Base-by-base conservation (phyloP, 2,113 vertebrate genomes). In the Aldabrachelys gigantea region DNA sequence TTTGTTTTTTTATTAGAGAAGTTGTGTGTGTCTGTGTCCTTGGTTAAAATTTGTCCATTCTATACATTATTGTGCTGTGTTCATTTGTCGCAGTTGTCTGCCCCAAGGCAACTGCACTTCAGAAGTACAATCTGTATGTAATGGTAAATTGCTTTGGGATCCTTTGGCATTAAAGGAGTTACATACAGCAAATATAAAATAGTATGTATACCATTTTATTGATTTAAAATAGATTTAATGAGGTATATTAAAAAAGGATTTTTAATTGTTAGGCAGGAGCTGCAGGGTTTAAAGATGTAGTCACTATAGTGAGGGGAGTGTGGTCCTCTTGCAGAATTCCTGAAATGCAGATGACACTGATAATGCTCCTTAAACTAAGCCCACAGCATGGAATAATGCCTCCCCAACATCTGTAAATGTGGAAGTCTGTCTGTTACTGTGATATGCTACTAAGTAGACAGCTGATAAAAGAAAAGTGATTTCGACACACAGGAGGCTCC, bases 31-130 rank as follows among this genome's bases (percentile, higher is more conserved):
- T 85, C 4, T 95, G 91, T 87, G 95, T 96, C 96, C 96, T 97
- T 95, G 96, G 81, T 52, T 94, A 57, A 93, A 95, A 96, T 91
- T 89, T 95, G 92, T 35, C 92, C 94, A n/a, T 8, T 88, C 53
- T 54, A 6, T 91, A 96, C 53, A 82, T 91, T 96, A 95, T 95
- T 95, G 96, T 44, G 92, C 90, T 94, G 62, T 54, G 78, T 93
- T 90, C 90, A 78, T 65, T 92, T 89, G 41, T 76, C 84, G 79
- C 87, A 93, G 65, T 59, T 95, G 90, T 96, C 94, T 87, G 47
- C 65, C 75, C 91, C 85, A 85, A 89, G 89, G 90, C 75, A 89
- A 85, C 65, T 88, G 31, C 27, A 76, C 54, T 96, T 95, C 90
- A 79, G 93, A 94, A 94, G 75, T 92, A 13, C 84, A 82, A 94